Conservation (phyloP, 2,113 vertebrate genomes). For the Morphnarchus princeps region DNA sequence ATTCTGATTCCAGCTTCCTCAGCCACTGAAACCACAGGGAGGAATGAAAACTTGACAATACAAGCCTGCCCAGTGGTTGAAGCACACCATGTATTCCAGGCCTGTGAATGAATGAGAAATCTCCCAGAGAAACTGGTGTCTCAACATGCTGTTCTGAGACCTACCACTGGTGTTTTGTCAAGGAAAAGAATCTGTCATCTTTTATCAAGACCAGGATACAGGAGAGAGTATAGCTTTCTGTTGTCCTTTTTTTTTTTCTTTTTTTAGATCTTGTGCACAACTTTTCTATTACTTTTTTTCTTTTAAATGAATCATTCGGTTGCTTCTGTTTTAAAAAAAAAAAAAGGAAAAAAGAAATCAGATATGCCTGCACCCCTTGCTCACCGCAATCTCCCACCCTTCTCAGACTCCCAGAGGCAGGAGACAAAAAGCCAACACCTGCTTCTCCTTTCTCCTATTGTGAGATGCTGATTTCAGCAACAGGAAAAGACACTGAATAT, state of each 20-base stretch:
- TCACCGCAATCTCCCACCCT: background rate
- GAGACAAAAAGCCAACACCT: background rate
- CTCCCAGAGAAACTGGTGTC: background rate
- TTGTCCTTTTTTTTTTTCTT: too few relatives aligned
- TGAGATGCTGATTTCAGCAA: background rate
- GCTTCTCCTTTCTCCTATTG: background rate
- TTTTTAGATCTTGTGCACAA: background rate
- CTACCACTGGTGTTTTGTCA: background rate
- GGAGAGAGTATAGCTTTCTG: background rate
- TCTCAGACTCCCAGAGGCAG: background rate
- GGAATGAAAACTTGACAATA: background rate
- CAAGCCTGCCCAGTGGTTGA: background rate
- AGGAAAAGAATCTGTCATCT: background rate
- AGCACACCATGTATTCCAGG: background rate
- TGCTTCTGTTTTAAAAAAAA: background rate
- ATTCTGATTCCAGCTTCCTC: background rate
- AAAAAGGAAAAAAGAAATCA: background rate
- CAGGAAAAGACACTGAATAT: fast-evolving
- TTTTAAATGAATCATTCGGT: background rate
- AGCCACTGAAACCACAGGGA: background rate
- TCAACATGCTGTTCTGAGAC: background rate
- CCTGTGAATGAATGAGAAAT: conserved; percentile 16
- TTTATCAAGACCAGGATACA: background rate
- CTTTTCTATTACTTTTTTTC: background rate
- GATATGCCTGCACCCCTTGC: background rate